A percentile compares a stretch with the other conserved stretches of the same genome.
phyloP scores from a whole-genome alignment of 2,113 vertebrate species.

The Pachyramphus minor region DNA sequence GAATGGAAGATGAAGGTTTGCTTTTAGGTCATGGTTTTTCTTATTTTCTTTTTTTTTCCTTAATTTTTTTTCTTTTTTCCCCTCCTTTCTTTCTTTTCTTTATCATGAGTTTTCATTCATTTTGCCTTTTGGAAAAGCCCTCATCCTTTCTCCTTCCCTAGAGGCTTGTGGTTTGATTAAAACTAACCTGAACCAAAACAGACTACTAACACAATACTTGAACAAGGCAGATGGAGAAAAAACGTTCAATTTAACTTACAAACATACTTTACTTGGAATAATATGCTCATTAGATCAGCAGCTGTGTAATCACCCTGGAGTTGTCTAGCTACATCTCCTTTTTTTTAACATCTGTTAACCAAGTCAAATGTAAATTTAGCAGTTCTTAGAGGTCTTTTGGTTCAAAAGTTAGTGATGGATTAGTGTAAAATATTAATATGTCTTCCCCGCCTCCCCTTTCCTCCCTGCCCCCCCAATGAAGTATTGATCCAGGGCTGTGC shows the following conservation, averaged over 20 bases:
- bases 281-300: neutral
- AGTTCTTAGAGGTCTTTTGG: neutral
- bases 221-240: neutral
- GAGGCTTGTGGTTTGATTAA: slow-evolving; percentile 12
- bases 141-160: neutral
- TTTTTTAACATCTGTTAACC: neutral
- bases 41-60: neutral
- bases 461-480: neutral
- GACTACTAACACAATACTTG: neutral
- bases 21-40: neutral
- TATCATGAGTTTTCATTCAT: neutral
- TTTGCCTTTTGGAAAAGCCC: neutral
- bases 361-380: neutral
- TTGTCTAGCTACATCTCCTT: neutral
- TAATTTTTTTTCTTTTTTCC: neutral
- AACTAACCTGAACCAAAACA: neutral
- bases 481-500: neutral
- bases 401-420: neutral
- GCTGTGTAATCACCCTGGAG: neutral
- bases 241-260: neutral
- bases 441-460: accelerated
- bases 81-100: accelerated
- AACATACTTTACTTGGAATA: neutral
- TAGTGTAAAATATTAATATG: neutral
- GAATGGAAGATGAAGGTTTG: neutral